A percentile compares a stretch with the other conserved stretches of the same genome.
Conservation (phyloP, 2,113 vertebrate genomes). For the Alosa alosa region DNA sequence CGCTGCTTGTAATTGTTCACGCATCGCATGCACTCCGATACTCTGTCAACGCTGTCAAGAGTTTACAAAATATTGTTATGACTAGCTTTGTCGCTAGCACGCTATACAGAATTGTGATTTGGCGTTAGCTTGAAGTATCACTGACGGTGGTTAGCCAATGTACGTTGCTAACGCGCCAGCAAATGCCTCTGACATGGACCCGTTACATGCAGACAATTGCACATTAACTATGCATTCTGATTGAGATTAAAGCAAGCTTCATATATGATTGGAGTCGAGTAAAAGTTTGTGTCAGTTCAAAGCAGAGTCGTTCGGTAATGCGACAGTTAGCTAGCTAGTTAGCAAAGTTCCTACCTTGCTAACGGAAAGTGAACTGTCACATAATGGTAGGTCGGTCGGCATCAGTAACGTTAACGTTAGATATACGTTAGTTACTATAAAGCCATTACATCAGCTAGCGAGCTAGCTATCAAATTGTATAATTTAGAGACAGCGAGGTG, state of each 20-base stretch:
- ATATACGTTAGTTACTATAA: background rate
- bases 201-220: background rate
- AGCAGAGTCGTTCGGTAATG: background rate
- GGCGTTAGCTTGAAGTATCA: slow-evolving; percentile 15
- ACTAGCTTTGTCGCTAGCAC: slow-evolving; percentile 13
- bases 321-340: slow-evolving; percentile 11
- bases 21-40: background rate
- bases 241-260: background rate
- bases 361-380: slow-evolving; percentile 16
- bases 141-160: slow-evolving; percentile 6
- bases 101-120: slow-evolving; percentile 13
- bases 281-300: slow-evolving; percentile 4
- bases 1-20: background rate
- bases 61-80: slow-evolving; percentile 18
- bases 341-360: slow-evolving; percentile 2
- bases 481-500: background rate
- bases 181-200: background rate
- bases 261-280: background rate
- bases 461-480: slow-evolving; percentile 19
- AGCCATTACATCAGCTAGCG: slow-evolving; percentile 18
- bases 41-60: background rate
- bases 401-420: background rate
- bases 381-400: slow-evolving; percentile 13
- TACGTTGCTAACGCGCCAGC: background rate
- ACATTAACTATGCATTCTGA: background rate